Percentiles rank a stretch among this genome's conserved stretches.
Evolutionary conservation across 2,113 vertebrate species (phyloP).

Genomic region (Chloropsis hardwickii): DNA sequence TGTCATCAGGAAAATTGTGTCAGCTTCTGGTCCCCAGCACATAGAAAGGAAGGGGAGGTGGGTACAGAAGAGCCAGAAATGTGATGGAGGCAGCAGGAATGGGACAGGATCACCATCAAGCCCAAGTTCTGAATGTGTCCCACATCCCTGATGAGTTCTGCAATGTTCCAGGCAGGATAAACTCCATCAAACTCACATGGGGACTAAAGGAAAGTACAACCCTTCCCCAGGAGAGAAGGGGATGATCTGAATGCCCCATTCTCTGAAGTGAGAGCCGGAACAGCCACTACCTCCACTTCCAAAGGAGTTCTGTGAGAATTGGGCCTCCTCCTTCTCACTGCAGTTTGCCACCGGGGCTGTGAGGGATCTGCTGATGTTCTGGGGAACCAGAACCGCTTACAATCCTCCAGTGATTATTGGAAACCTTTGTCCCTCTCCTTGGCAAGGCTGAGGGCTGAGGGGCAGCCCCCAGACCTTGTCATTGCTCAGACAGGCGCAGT

Average conservation of each 20-base stretch:
- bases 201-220: not conserved
- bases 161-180: not conserved
- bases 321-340: not conserved
- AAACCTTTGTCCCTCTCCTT: not conserved
- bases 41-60: not conserved
- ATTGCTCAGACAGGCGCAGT: accelerated
- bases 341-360: accelerated
- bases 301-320: not conserved
- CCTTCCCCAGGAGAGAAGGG: not conserved
- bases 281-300: not conserved
- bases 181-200: not conserved
- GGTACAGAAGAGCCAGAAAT: not conserved
- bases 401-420: not conserved
- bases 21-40: not conserved
- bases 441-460: not conserved
- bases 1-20: not conserved
- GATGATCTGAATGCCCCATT: not conserved
- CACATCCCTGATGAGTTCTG: not conserved
- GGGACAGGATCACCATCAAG: not conserved
- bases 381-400: not conserved
- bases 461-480: not conserved
- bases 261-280: not conserved
- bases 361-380: not conserved
- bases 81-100: not conserved
- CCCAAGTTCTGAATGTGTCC: not conserved